Evolutionary conservation across 2,113 vertebrate species (phyloP), one percentile per base, ranked within the genome.

Genomic region (Colistium nudipinnis): DNA sequence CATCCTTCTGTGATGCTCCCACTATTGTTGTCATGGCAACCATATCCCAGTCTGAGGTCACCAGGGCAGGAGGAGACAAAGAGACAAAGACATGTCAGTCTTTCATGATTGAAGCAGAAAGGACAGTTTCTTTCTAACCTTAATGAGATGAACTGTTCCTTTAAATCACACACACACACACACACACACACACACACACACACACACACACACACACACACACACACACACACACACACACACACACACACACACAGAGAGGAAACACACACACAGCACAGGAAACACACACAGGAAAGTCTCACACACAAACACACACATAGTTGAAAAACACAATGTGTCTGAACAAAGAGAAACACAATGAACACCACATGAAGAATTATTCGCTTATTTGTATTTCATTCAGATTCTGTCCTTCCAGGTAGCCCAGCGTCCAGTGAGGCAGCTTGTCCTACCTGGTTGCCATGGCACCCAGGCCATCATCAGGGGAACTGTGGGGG

Each of bases 401-500:
- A 2, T 75, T n/a, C 47, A n/a, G n/a, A n/a, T n/a, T n/a, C n/a
- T n/a, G n/a, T n/a, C 20, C 54, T 16, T 68, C 2, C 67, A 89
- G 83, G 76, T 80, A 80, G 39, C 60, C 60, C 60, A 24, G 53
- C 1, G 17, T 11, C 67, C 35, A 73, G 61, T 64, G 44, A 65
- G 49, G n/a, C 33, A 31, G 45, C 35, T 52, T 67, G 31, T 74
- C 65, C 56, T 65, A 64, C 80, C 62, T 69, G 44, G 70, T 74
- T 71, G 60, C 61, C 81, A 94, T 94, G 93, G 91, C 61, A 0
- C 93, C 93, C n/a, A 85, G 92, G 17, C 93, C 93, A 0, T 94
- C 92, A 0, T 94, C 93, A 20, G 93, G 93, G 45, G 93, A 94
- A 62, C 78, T 94, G 69, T 94, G 93, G 93, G 93, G 93, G 1